These are phyloP conservation scores for Neoarius graeffei DNA, from an alignment of 2,113 vertebrate species.

Conservation along the genomic window DNA sequence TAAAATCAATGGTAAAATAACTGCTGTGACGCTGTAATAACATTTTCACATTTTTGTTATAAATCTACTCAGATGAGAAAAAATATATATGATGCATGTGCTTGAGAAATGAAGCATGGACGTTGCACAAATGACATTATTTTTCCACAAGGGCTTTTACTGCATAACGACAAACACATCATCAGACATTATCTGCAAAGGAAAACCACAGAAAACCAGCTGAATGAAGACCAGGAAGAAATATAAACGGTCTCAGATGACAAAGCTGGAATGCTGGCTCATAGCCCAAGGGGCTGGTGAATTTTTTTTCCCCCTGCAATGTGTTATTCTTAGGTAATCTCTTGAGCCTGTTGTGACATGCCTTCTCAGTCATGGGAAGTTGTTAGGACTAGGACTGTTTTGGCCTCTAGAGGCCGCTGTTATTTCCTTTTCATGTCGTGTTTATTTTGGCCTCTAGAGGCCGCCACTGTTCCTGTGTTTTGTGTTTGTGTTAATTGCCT, in stretches of 20 bases:
- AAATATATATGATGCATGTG: too few species aligned
- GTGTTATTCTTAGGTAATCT: neutral
- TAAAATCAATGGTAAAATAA: neutral
- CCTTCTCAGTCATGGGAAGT: slow-evolving; percentile 63
- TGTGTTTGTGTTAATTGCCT: too few species aligned
- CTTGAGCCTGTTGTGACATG: slow-evolving; percentile 62
- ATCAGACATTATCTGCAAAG: neutral
- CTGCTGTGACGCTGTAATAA: neutral
- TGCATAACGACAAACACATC: slow-evolving; percentile 30
- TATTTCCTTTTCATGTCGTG: too few species aligned
- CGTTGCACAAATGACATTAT: neutral
- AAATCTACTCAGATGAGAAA: neutral
- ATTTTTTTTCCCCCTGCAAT: neutral
- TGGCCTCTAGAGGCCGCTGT: too few species aligned
- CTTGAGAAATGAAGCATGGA: slow-evolving; percentile 3
- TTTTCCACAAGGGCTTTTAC: neutral
- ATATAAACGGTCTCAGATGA: neutral
- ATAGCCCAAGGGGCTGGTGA: neutral
- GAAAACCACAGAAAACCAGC: slow-evolving; percentile 19
- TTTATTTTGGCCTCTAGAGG: too few species aligned
- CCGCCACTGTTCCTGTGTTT: too few species aligned
- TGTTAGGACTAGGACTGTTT: too few species aligned
- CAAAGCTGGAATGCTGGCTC: neutral
- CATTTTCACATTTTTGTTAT: neutral
- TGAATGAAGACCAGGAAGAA: slow-evolving; percentile 7